These are phyloP conservation scores for Heliconius charithonia DNA, from an alignment of 2,888 invertebrate genomes.

Conservation along the genomic window DNA sequence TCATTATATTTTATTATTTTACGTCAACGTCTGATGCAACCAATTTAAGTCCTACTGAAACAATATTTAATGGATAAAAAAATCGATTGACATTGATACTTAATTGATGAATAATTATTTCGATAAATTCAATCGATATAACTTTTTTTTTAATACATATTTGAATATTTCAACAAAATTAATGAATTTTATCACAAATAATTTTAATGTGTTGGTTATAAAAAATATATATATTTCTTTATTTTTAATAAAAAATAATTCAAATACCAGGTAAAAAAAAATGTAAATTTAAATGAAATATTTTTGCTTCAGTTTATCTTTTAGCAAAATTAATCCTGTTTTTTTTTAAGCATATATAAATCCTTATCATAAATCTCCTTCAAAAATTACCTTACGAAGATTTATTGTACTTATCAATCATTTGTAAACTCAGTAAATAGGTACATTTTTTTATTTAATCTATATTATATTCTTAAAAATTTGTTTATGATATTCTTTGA, in stretches of 20 bases:
- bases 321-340: neutral
- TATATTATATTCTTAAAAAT: neutral
- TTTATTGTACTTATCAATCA: slow-evolving; percentile 11
- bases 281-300: neutral
- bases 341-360: neutral
- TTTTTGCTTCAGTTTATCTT: too few relatives aligned
- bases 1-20: neutral
- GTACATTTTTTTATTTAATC: slow-evolving; percentile 5
- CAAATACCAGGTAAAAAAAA: neutral
- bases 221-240: neutral
- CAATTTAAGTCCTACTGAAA: neutral
- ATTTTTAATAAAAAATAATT: neutral
- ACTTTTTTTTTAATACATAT: too few relatives aligned
- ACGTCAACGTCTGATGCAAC: neutral
- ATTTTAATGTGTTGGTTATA: neutral
- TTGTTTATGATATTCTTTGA: slow-evolving; percentile 21
- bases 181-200: too few relatives aligned
- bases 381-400: neutral
- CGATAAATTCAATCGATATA: too few relatives aligned
- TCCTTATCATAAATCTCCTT: neutral
- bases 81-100: neutral
- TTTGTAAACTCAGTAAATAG: neutral
- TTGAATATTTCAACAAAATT: too few relatives aligned
- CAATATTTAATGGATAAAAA: neutral
- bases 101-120: neutral